Evolutionary conservation across 2,113 vertebrate genomes (phyloP).

Genomic region (Nematolebias whitei): DNA sequence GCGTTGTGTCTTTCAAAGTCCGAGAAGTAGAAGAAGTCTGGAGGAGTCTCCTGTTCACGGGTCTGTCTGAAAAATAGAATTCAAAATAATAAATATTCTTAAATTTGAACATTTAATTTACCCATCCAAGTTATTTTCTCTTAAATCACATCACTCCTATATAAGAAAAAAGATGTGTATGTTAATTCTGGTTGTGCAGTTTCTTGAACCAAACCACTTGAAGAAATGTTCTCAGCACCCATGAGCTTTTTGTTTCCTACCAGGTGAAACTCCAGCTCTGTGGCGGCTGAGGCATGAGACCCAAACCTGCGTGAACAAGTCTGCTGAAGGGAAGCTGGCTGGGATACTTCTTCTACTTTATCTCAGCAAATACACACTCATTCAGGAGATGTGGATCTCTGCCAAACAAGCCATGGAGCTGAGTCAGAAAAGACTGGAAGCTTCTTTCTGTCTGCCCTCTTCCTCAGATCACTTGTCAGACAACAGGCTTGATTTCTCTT

Average conservation of each 20-base stretch:
- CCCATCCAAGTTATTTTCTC: neutral
- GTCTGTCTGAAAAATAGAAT: slow-evolving; percentile 84
- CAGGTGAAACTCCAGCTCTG: slow-evolving; percentile 33
- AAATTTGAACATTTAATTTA: neutral
- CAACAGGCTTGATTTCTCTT: slow-evolving; percentile 17
- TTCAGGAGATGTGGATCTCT: slow-evolving; percentile 31
- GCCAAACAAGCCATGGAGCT: slow-evolving; percentile 53
- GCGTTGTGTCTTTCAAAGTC: slow-evolving; percentile 98
- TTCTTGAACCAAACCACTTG: slow-evolving; percentile 11
- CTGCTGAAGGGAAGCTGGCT: slow-evolving; percentile 51
- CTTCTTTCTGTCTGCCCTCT: slow-evolving; percentile 34
- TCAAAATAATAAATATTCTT: neutral
- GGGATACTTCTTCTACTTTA: slow-evolving; percentile 37
- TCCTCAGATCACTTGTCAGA: slow-evolving; percentile 6
- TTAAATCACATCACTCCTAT: neutral
- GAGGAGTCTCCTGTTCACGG: slow-evolving; percentile 94
- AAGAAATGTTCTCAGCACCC: slow-evolving; percentile 24
- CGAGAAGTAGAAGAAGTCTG: slow-evolving; percentile 98
- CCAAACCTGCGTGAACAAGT: slow-evolving; percentile 48
- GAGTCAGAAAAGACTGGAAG: slow-evolving; percentile 50
- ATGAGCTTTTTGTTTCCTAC: slow-evolving; percentile 19
- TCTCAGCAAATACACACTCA: slow-evolving; percentile 27
- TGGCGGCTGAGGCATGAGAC: slow-evolving; percentile 38
- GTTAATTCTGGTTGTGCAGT: neutral
- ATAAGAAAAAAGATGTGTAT: neutral